A percentile compares a stretch with the other conserved stretches of the same genome.
phyloP scores from a whole-genome alignment of 2,888 invertebrate genomes.

The Lasioglossum calceatum region DNA sequence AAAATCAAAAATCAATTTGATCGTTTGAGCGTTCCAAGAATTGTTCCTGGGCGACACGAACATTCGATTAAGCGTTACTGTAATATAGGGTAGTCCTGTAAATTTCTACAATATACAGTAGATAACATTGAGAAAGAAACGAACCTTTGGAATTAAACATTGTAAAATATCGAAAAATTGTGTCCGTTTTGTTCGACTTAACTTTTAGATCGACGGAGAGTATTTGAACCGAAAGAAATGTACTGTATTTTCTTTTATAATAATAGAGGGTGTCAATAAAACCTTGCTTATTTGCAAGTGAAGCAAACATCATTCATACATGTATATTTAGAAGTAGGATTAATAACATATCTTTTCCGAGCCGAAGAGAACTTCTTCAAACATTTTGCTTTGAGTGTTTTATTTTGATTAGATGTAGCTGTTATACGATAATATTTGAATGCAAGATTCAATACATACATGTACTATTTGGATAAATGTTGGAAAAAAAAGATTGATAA shows the following conservation, averaged over 20 bases:
- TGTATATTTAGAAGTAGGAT: too few species aligned
- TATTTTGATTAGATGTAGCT: too few species aligned
- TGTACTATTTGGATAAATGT: too few species aligned
- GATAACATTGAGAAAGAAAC: not conserved
- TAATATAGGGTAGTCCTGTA: conserved; percentile 43
- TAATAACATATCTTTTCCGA: not conserved
- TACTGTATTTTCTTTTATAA: conserved; percentile 46
- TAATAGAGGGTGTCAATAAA: conserved; percentile 43
- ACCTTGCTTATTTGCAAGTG: conserved; percentile 34
- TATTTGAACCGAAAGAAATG: conserved; percentile 31
- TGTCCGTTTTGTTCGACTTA: conserved; percentile 33
- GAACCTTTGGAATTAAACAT: conserved; percentile 25
- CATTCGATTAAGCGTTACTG: conserved; percentile 17
- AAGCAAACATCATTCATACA: not conserved
- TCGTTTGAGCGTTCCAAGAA: conserved; percentile 5
- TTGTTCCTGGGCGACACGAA: conserved; percentile 11
- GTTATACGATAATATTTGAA: too few species aligned
- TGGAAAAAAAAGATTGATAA: too few species aligned
- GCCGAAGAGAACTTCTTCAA: not conserved
- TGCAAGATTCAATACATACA: too few species aligned
- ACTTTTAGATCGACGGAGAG: conserved; percentile 24
- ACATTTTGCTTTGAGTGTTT: not conserved
- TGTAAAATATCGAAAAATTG: conserved; percentile 32
- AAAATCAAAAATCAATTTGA: conserved; percentile 45
- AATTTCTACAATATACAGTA: conserved; percentile 31